phyloP scores from a whole-genome alignment of 92 coral and sea anemone genomes.

The Porites cylindrica region DNA sequence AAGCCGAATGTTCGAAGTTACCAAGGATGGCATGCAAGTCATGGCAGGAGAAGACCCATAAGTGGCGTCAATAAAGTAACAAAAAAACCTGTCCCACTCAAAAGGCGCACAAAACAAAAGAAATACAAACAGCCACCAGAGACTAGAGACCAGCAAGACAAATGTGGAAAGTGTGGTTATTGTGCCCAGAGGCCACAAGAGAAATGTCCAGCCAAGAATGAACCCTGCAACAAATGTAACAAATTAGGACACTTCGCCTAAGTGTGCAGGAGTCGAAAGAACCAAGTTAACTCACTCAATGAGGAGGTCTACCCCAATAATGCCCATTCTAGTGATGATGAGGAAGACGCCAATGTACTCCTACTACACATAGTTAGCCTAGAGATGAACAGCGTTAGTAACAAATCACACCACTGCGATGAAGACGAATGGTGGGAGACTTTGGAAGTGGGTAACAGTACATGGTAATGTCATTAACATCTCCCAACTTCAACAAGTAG shows the following conservation, averaged over 20 bases:
- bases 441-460: too few relatives aligned
- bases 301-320: neutral
- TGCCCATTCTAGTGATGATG: slow-evolving; percentile 38
- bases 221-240: slow-evolving; percentile 40
- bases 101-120: neutral
- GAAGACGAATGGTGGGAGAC: too few relatives aligned
- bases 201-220: slow-evolving; percentile 58
- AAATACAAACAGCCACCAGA: neutral
- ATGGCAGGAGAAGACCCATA: slow-evolving; percentile 56
- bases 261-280: slow-evolving; percentile 49
- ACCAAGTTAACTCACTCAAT: neutral
- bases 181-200: slow-evolving; percentile 44
- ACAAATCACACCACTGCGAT: too few relatives aligned
- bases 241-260: slow-evolving; percentile 57
- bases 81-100: slow-evolving; percentile 2
- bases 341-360: slow-evolving; percentile 20
- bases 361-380: too few relatives aligned
- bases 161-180: neutral
- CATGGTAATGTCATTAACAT: too few relatives aligned
- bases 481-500: too few relatives aligned
- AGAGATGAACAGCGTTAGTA: too few relatives aligned
- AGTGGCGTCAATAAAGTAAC: slow-evolving; percentile 32
- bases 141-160: neutral
- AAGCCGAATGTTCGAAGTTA: slow-evolving; percentile 58
- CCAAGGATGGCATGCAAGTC: slow-evolving; percentile 56